Evolutionary conservation across 2,888 invertebrate genomes (phyloP).

Genomic region (Acleris sparsana): DNA sequence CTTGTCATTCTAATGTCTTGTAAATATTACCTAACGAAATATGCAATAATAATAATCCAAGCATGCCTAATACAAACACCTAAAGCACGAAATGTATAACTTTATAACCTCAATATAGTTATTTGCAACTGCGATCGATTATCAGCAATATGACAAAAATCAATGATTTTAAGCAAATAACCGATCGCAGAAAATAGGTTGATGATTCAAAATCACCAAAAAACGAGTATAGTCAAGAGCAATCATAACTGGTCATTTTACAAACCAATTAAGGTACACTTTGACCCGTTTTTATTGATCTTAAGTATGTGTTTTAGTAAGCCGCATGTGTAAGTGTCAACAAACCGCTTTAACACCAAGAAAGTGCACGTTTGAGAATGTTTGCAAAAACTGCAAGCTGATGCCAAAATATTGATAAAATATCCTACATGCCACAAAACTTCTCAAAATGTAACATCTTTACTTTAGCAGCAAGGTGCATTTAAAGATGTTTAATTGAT

Average conservation of each 20-base stretch:
- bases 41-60: conserved; percentile 37
- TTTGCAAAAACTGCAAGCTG: conserved; percentile 18
- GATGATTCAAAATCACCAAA: background rate
- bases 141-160: background rate
- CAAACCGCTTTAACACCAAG: conserved; percentile 40
- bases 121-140: conserved; percentile 21
- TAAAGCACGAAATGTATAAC: conserved; percentile 39
- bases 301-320: background rate
- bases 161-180: background rate
- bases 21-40: conserved; percentile 42
- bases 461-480: too few species aligned
- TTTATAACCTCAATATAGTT: conserved; percentile 6
- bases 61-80: conserved; percentile 27
- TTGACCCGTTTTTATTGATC: background rate
- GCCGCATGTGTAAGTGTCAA: conserved; percentile 37
- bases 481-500: background rate
- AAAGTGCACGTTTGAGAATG: conserved; percentile 14
- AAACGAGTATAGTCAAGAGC: background rate
- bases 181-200: background rate
- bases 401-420: conserved; percentile 29
- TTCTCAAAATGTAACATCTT: conserved; percentile 39
- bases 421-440: conserved; percentile 58
- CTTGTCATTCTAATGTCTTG: conserved; percentile 63
- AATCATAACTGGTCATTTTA: too few species aligned
- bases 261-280: too few species aligned